Evolutionary conservation across 2,113 vertebrate species (phyloP), one percentile per base, ranked within the genome.

Genomic region (Siniperca chuatsi): DNA sequence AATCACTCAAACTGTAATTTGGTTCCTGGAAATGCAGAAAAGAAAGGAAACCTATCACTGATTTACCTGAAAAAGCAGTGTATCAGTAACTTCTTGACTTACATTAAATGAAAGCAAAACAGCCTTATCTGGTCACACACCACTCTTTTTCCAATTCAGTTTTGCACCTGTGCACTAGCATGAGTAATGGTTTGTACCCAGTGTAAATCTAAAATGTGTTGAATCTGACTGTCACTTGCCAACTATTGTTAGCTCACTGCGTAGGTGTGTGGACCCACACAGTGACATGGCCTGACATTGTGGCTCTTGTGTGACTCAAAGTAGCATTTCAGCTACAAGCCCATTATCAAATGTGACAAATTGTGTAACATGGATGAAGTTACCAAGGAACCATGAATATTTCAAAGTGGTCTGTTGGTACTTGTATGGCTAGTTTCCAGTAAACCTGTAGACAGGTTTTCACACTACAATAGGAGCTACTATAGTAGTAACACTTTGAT

Each of bases 21-120:
- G 25, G 2, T 82, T 86, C 81, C 73, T 37, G 71, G 23, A 76
- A 83, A 80, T 35, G 55, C 21, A 58, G 13, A 81, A 84, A 35
- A 76, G 62, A 85, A 85, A 89, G 70, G 7, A 81, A 82, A 87
- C 50, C 25, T 33, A 42, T 8, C 3, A 1, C 7, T 2, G n/a
- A 46, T 66, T 88, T 73, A 80, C 55, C 18, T 87, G 75, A 90
- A 87, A 0, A 29, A 10, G 15, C 8, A 10, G 18, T 6, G n/a
- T 79, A 84, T 75, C 62, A 33, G 40, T 77, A 76, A 83, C 4
- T 66, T 18, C 1, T 18, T 62, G 7, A 16, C 62, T 52, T 79
- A 20, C 58, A 13, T 35, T 57, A 42, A 72, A 73, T 73, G 42
- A 85, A 86, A 81, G 54, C 46, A 37, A 72, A 6, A 33, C 8